Percentiles rank a stretch among this genome's conserved stretches.
Evolutionary conservation across 2,113 vertebrate genomes (phyloP).

Genomic region (Tapirus terrestris): DNA sequence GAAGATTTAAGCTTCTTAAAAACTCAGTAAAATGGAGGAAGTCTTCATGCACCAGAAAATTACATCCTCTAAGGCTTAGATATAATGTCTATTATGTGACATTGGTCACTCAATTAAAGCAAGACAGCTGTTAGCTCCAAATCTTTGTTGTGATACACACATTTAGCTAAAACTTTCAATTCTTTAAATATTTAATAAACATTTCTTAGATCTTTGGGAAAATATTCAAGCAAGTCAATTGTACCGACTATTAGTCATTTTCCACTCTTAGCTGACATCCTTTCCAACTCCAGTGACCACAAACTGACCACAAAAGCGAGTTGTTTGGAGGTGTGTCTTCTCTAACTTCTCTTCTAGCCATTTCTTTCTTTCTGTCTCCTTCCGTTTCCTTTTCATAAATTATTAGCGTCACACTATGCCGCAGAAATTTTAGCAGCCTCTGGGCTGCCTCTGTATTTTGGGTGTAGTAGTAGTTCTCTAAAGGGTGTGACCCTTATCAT

Average conservation of each 20-base stretch:
- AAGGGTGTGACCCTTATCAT: neutral
- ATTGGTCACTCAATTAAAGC: neutral
- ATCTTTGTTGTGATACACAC: neutral
- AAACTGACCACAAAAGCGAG: neutral
- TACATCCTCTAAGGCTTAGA: neutral
- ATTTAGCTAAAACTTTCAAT: neutral
- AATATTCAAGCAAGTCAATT: neutral
- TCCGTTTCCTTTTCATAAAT: neutral
- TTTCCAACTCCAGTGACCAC: neutral
- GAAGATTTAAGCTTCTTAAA: neutral
- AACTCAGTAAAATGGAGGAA: neutral
- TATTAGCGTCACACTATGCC: neutral
- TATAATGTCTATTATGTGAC: neutral
- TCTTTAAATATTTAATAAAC: constrained; percentile 3
- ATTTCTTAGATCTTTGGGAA: neutral
- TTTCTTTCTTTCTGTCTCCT: neutral
- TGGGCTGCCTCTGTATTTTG: neutral
- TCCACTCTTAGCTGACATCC: neutral
- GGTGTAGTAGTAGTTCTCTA: neutral
- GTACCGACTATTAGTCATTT: neutral
- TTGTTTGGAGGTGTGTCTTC: neutral
- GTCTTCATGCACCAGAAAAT: neutral
- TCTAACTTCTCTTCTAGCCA: neutral
- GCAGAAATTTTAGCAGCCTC: neutral
- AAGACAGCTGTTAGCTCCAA: neutral